Evolutionary conservation across 2,113 vertebrate genomes (phyloP).

Genomic region (Phalacrocorax carbo): DNA sequence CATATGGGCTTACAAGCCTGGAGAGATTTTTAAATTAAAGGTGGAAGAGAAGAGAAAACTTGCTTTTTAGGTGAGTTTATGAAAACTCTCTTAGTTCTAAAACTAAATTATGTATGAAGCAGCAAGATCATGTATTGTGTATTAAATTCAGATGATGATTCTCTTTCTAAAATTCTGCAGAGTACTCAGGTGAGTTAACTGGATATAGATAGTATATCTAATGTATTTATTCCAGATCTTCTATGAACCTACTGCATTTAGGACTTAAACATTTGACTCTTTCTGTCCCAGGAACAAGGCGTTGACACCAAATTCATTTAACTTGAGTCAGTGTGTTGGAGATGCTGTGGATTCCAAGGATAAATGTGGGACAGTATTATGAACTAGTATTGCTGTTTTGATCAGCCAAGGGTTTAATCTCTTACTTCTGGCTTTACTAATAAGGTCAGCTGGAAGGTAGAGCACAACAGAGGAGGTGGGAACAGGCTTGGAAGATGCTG

Average conservation of each 20-base stretch:
- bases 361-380: background rate
- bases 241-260: background rate
- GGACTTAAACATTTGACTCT: background rate
- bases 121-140: background rate
- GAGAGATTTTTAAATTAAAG: constrained; percentile 27
- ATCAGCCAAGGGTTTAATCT: background rate
- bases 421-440: background rate
- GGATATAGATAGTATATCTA: background rate
- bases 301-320: background rate
- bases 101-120: constrained; percentile 25
- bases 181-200: background rate
- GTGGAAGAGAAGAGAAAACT: background rate
- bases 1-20: background rate
- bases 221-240: background rate
- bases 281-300: background rate
- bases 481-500: background rate
- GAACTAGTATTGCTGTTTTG: background rate
- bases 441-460: background rate
- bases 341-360: background rate
- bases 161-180: background rate
- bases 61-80: constrained; percentile 7
- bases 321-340: background rate
- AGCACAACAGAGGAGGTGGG: background rate
- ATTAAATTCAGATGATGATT: background rate
- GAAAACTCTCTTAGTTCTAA: constrained; percentile 3